Percentiles rank a stretch among this genome's conserved stretches.
These are phyloP conservation scores for Sylvietta virens DNA, from an alignment of 2,113 vertebrate species.

Conservation along the genomic window DNA sequence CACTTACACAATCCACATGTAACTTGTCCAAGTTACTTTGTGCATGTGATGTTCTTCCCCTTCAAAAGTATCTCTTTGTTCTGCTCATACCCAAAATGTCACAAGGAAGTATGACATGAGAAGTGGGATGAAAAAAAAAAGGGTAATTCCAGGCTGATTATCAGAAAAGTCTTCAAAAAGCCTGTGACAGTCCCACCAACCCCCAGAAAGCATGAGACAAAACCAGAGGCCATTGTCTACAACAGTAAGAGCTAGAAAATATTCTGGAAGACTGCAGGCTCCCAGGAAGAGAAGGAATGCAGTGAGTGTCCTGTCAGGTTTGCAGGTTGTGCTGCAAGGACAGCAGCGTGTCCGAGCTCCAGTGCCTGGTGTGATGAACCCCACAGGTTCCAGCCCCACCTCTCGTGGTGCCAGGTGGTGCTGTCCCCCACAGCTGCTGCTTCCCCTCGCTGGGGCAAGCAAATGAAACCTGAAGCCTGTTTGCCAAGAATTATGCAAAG, in stretches of 20 bases:
- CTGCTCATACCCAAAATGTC: not conserved
- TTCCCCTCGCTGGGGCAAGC: not conserved
- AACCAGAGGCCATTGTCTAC: not conserved
- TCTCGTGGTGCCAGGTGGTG: fast-evolving
- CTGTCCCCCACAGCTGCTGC: not conserved
- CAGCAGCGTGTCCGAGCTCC: not conserved
- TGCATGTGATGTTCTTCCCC: not conserved
- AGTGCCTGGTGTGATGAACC: not conserved
- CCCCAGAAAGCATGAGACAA: not conserved
- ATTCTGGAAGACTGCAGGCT: not conserved
- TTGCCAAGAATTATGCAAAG: not conserved
- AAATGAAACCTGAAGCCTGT: not conserved
- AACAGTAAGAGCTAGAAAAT: not conserved
- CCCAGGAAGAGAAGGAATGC: not conserved
- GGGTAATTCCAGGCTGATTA: not conserved
- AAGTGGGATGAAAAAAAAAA: not conserved
- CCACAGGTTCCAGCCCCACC: conserved; percentile 42
- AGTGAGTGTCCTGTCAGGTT: not conserved
- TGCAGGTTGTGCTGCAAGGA: not conserved
- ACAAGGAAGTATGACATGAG: not conserved
- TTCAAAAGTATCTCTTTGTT: not conserved
- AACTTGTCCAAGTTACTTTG: not conserved
- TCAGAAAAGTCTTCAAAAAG: not conserved
- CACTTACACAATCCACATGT: not conserved
- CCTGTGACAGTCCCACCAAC: not conserved